Evolutionary conservation across 1,140 invertebrate species (phyloP).

Genomic region (Marisa cornuarietis): DNA sequence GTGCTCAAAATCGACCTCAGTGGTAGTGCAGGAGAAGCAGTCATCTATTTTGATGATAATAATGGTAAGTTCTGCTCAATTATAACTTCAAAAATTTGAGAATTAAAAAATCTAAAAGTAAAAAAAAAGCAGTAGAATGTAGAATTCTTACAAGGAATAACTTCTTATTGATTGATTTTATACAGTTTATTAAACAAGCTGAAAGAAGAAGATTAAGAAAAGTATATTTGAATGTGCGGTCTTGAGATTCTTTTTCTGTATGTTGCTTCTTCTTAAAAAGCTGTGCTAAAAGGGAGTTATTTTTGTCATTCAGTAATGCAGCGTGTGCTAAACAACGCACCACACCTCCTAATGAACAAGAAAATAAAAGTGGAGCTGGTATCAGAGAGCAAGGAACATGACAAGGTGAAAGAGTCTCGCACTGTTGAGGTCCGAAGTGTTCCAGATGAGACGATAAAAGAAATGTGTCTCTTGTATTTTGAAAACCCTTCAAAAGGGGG

Average conservation of each 20-base stretch:
- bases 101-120: background rate
- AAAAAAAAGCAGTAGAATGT: background rate
- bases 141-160: background rate
- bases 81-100: background rate
- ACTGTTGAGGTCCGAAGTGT: constrained; percentile 16
- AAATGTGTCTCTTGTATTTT: constrained; percentile 38
- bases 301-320: constrained; percentile 14
- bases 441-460: background rate
- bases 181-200: background rate
- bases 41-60: constrained; percentile 12
- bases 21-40: constrained; percentile 1
- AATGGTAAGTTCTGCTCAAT: background rate
- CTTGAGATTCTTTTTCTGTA: background rate
- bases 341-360: constrained; percentile 18
- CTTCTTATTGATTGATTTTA: background rate
- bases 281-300: background rate
- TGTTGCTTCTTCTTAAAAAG: background rate
- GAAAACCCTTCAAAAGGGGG: constrained; percentile 37
- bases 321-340: constrained; percentile 13
- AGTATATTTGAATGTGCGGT: too few species aligned
- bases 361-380: constrained; percentile 13
- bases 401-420: background rate
- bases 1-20: constrained; percentile 4
- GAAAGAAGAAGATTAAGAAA: too few species aligned
- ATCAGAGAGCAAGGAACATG: background rate